Base-by-base conservation (phyloP, 2,888 invertebrate genomes). In the Pelosia muscerda region DNA sequence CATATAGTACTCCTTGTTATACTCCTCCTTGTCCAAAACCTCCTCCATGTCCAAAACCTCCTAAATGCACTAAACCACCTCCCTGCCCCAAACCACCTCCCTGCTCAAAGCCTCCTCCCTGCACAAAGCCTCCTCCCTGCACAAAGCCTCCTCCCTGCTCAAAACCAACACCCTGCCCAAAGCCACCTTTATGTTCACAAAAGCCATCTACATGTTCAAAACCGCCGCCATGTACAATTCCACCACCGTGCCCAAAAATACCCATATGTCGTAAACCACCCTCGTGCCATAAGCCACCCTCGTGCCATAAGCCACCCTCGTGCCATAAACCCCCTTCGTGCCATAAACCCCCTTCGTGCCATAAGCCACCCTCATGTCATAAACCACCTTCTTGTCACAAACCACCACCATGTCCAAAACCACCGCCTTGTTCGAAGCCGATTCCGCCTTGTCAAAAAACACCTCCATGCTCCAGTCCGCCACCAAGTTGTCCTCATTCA, bases 1-100 rank as follows among this genome's bases (percentile, higher is more conserved):
- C 71, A 2, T 57, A 61, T 31, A 59, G 59, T 13, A 67, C 72
- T 15, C 65, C 71, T 4, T 63, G 65, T 55, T 49, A 34, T 31
- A 59, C 70, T 34, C 15, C 57, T n/a, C n/a, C 57, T 5, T 57
- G 57, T 15, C 28, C 28, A 9, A n/a, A n/a, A 31, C 8, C n/a
- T 8, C 55, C 55, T 13, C 15, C 55, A 2, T 55, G 55, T 25
- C 10, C 13, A 13, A 55, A 55, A 9, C 23, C 10, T 25, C 26
- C 57, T 57, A 0, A 11, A 10, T 57, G 57, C 2, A 15, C 8
- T 5, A 57, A 57, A n/a, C 28, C 57, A 22, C 57, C 57, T n/a
- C 19, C n/a, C 0, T 57, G 57, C 2, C n/a, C 15, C 2, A 57
- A 28, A 28, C 26, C 57, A 4, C 28, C 25, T 11, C 10, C 58